Evolutionary conservation across 2,888 invertebrate species (phyloP), one percentile per base, ranked within the genome.

Genomic region (Campoletis raptor): DNA sequence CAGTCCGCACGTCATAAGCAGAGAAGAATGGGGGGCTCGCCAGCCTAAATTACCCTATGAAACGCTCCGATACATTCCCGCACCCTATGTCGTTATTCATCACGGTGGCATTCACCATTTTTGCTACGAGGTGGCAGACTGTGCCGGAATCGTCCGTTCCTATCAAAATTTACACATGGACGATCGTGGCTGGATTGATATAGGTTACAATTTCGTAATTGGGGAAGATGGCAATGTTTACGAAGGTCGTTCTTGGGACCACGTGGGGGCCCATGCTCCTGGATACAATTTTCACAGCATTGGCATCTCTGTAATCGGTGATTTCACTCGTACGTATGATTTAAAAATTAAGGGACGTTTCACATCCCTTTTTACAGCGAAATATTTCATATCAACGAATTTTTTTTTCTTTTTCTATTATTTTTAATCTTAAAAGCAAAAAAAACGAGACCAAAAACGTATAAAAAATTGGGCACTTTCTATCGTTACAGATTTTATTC

Each of bases 171-270:
- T 91, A 0, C 95, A 95, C 74, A 91, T 94, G 76, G 94, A 94
- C 82, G 89, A 70, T n/a, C 91, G 91, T 9, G 89, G 90, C 3
- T 95, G 94, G 94, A 91, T 89, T 69, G 95, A 95, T 67, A 94
- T 95, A 67, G 95, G 94, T 6, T 94, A 94, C 87, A 95, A 94
- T 84, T 95, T 95, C 86, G 88, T 95, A 21, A 93, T 95, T 54
- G 95, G 95, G 5, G 95, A 95, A 54, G 95, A 95, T 87, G 95
- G 95, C 0, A 93, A 93, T 30, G 92, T 93, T 15, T 95, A 95
- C 89, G 94, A 94, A 85, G 95, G 95, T 10, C 92, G 95, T 2
- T 94, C 94, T 1, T 95, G 95, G 95, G 92, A 94, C 79, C 90
- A 91, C 9, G 92, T 94, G 1, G 95, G 95, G 0, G 93, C 93